Conservation (phyloP, 2,797 vertebrate species). For the Typhlichthys subterraneus region DNA sequence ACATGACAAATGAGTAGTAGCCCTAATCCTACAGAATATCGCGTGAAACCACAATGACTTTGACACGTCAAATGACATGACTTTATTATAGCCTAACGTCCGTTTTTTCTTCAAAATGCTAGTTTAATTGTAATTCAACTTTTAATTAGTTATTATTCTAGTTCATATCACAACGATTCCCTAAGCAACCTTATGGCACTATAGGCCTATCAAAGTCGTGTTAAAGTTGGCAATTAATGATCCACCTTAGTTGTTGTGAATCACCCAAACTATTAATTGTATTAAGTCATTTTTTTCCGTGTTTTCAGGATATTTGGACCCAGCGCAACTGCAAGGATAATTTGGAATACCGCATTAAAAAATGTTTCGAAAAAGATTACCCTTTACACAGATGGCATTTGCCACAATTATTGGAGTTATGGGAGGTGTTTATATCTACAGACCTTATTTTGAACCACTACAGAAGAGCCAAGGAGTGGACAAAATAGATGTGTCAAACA, state of each 20-base stretch:
- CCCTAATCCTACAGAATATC: background rate
- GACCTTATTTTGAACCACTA: conserved; percentile 77
- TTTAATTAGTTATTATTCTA: too few species aligned
- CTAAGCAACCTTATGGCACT: too few species aligned
- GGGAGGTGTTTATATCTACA: conserved; percentile 89
- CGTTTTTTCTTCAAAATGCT: too few species aligned
- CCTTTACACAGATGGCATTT: conserved; percentile 75
- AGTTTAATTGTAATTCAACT: too few species aligned
- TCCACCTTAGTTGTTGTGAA: too few species aligned
- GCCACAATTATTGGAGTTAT: conserved; percentile 78
- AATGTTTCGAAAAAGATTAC: conserved; percentile 73
- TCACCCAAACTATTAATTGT: too few species aligned
- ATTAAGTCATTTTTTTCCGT: background rate
- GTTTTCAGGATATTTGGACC: conserved; percentile 38
- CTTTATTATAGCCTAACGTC: background rate
- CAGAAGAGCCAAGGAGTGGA: conserved; percentile 36
- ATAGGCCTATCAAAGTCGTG: too few species aligned
- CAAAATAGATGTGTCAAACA: conserved; percentile 44
- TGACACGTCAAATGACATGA: background rate
- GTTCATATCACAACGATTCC: too few species aligned
- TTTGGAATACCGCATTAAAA: conserved; percentile 11
- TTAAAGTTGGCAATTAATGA: too few species aligned
- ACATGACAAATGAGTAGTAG: background rate
- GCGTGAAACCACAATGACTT: background rate
- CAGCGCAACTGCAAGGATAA: background rate